A percentile compares a stretch with the other conserved stretches of the same genome.
Conservation (phyloP, 2,797 vertebrate genomes). For the Crenichthys baileyi region DNA sequence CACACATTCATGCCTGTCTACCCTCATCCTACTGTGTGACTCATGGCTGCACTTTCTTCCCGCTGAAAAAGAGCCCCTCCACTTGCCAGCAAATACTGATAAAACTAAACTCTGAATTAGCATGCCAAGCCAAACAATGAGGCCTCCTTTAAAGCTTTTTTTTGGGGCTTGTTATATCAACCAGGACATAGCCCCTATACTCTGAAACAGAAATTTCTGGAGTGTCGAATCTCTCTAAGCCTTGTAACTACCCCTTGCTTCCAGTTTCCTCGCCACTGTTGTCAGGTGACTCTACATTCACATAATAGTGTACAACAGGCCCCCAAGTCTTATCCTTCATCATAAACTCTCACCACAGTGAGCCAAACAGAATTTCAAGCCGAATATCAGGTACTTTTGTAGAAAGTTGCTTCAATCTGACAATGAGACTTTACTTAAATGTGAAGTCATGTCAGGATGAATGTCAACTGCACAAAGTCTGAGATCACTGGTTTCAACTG, state of each 20-base stretch:
- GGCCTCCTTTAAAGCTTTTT: slow-evolving; percentile 62
- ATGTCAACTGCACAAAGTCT: not conserved
- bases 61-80: slow-evolving; percentile 15
- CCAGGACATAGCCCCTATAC: slow-evolving; percentile 60
- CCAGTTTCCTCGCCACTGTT: slow-evolving; percentile 70
- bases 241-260: slow-evolving; percentile 58
- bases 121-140: slow-evolving; percentile 64
- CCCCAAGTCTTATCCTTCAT: slow-evolving; percentile 64
- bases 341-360: slow-evolving; percentile 55
- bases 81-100: slow-evolving; percentile 13
- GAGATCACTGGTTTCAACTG: not conserved
- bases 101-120: slow-evolving; percentile 63
- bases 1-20: slow-evolving; percentile 67
- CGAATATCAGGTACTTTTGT: slow-evolving; percentile 36
- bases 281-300: slow-evolving; percentile 67
- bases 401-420: slow-evolving; percentile 3
- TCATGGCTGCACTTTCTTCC: slow-evolving; percentile 48
- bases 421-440: not conserved
- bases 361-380: slow-evolving; percentile 47
- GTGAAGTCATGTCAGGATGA: not conserved
- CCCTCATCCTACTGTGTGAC: slow-evolving; percentile 58
- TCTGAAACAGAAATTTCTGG: slow-evolving; percentile 63
- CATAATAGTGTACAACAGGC: slow-evolving; percentile 69
- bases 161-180: slow-evolving; percentile 64
- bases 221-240: slow-evolving; percentile 56